These are phyloP conservation scores for Diaprepes abbreviatus DNA, from an alignment of 2,888 invertebrate species.

Conservation along the genomic window DNA sequence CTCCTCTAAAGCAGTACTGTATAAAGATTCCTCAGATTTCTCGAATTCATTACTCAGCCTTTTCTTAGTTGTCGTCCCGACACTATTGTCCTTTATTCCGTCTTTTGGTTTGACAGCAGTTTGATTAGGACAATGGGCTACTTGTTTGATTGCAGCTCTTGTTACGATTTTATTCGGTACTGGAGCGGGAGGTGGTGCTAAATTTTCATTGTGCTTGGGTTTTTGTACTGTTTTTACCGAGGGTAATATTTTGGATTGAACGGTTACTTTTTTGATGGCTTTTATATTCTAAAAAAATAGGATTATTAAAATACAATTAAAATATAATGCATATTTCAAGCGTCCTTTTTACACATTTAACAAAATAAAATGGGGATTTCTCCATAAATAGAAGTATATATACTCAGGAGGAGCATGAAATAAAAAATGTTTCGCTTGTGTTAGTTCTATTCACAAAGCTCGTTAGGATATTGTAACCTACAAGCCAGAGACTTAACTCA, in stretches of 20 bases:
- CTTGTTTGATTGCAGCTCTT: slow-evolving; percentile 60
- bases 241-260: slow-evolving; percentile 59
- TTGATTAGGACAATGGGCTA: slow-evolving; percentile 57
- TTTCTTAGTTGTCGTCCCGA: slow-evolving; percentile 66
- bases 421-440: no score
- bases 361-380: no score
- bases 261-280: slow-evolving; percentile 48
- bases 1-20: slow-evolving; percentile 83
- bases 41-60: slow-evolving; percentile 79
- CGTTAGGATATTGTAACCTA: no score
- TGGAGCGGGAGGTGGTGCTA: slow-evolving; percentile 61
- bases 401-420: no score
- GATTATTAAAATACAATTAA: no score
- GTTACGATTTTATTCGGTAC: slow-evolving; percentile 61
- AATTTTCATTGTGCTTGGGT: slow-evolving; percentile 65
- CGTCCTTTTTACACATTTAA: no score
- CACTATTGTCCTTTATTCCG: slow-evolving; percentile 61
- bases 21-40: slow-evolving; percentile 81
- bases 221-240: slow-evolving; percentile 64
- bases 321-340: no score
- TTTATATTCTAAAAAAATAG: slow-evolving; percentile 46
- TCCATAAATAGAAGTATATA: no score
- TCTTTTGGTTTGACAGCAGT: slow-evolving; percentile 64
- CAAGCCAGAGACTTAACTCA: no score
- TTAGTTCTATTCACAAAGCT: no score